These are phyloP conservation scores for Julus scanicus DNA, from an alignment of 2,888 invertebrate genomes.

Conservation along the genomic window DNA sequence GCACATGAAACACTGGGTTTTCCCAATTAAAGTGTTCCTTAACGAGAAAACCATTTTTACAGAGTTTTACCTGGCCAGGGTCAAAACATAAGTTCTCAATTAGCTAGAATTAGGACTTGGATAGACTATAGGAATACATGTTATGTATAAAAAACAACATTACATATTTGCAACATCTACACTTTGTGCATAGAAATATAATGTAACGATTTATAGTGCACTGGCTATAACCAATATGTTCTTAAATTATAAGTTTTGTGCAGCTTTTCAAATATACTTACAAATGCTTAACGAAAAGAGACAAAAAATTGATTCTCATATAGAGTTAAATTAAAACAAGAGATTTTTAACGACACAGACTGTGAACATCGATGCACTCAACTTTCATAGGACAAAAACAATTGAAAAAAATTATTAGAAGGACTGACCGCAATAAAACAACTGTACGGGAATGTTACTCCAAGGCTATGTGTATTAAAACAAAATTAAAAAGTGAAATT, in stretches of 20 bases:
- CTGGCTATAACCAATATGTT: neutral
- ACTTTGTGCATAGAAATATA: neutral
- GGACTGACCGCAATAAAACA: slow-evolving; percentile 8
- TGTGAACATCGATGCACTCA: slow-evolving; percentile 9
- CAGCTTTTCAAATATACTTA: neutral
- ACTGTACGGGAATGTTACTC: neutral
- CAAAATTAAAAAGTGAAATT: slow-evolving; percentile 23
- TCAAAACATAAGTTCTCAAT: neutral
- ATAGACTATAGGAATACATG: neutral
- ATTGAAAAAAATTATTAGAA: neutral
- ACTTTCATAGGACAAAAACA: neutral
- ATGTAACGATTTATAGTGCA: neutral
- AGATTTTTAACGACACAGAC: neutral
- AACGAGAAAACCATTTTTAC: neutral
- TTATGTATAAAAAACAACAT: neutral
- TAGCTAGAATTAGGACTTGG: neutral
- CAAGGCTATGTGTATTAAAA: neutral
- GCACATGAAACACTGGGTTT: neutral
- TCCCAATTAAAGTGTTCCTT: neutral
- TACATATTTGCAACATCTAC: neutral
- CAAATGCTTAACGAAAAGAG: neutral
- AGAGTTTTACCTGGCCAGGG: neutral
- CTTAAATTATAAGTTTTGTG: neutral
- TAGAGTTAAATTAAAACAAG: neutral
- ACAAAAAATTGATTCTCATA: neutral